Percentiles rank a stretch among this genome's conserved stretches.
Conservation (phyloP, 2,888 invertebrate genomes). For the Cerastoderma edule region DNA sequence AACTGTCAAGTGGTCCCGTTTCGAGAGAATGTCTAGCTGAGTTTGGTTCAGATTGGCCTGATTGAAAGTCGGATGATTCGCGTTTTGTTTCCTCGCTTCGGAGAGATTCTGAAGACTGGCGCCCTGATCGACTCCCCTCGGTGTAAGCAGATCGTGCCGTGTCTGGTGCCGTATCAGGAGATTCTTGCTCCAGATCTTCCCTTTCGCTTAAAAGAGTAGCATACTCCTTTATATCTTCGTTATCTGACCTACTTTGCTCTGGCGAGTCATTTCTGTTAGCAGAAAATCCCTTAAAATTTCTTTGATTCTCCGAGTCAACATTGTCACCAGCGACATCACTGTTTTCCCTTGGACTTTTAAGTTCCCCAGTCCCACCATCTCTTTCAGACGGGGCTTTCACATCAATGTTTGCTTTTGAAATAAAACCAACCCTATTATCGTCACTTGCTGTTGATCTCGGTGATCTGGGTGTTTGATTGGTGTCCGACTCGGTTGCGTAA, state of each 20-base stretch:
- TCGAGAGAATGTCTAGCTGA: conserved; percentile 31
- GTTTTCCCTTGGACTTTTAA: not conserved
- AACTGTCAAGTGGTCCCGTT: conserved; percentile 18
- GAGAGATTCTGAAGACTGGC: conserved; percentile 46
- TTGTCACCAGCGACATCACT: not conserved
- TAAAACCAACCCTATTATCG: conserved; percentile 42
- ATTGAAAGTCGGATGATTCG: conserved; percentile 41
- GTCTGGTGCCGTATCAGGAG: conserved; percentile 35
- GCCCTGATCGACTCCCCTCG: conserved; percentile 41
- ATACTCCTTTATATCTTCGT: conserved; percentile 19
- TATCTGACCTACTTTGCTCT: conserved; percentile 12
- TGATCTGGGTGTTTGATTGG: conserved; percentile 71
- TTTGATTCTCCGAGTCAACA: not conserved
- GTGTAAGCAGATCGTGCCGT: conserved; percentile 38
- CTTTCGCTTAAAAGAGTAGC: conserved; percentile 14
- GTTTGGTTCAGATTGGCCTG: conserved; percentile 12
- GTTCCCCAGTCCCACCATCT: not conserved
- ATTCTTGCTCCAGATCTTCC: conserved; percentile 20
- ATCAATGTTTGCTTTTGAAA: conserved; percentile 49
- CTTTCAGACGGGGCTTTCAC: conserved; percentile 23
- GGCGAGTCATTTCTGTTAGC: conserved; percentile 4
- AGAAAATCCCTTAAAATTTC: not conserved
- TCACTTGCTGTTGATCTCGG: conserved; percentile 53
- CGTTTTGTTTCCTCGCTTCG: conserved; percentile 43
- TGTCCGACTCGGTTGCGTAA: conserved; percentile 78